These are phyloP conservation scores for human DNA, from an alignment of 2,113 vertebrate species.

Conservation along the genomic window GRCh38 chr7:38770501-38771000, in stretches of 20 bases:
- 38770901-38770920: constrained; percentile 55
- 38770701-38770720: constrained; percentile 8
- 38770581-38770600: not conserved
- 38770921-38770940: not conserved
- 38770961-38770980: constrained; percentile 50
- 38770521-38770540: not conserved
- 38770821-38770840: constrained; percentile 12
- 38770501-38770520: not conserved
- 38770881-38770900: constrained; percentile 30
- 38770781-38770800: constrained; percentile 44
- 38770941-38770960: constrained; percentile 40
- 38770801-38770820: constrained; percentile 40
- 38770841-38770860: constrained; percentile 34
- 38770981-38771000: constrained; percentile 51
- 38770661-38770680: not conserved
- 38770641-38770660: not conserved
- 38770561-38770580: not conserved
- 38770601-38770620: not conserved
- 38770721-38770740: constrained; percentile 8
- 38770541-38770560: not conserved
- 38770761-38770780: constrained; percentile 60
- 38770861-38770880: constrained; percentile 46
- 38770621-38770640: not conserved
- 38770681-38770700: not conserved
- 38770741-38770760: constrained; percentile 34